These are phyloP conservation scores for Arnoldichthys spilopterus DNA, from an alignment of 2,797 vertebrate genomes.

Conservation along the genomic window DNA sequence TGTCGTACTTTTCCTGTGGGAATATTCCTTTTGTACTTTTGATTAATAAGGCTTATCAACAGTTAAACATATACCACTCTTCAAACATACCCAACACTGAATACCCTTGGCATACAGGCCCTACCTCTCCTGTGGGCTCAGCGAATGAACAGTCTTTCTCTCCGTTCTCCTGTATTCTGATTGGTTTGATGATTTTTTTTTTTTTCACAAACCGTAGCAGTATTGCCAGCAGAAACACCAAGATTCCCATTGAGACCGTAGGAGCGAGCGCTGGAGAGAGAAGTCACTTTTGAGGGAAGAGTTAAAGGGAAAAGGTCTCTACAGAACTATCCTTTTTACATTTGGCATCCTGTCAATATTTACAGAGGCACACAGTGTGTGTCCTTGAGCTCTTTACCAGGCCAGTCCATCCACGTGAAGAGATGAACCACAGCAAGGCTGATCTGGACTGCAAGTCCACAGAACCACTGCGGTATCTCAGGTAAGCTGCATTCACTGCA, in stretches of 20 bases:
- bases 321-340: not conserved
- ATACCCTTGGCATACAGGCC: not conserved
- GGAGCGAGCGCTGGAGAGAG: not conserved
- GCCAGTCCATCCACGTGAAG: not conserved
- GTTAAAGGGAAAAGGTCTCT: not conserved
- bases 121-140: not conserved
- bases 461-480: conserved; percentile 53
- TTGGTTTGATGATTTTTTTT: conserved; percentile 3
- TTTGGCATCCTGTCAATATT: not conserved
- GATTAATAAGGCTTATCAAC: conserved; percentile 13
- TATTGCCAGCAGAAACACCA: not conserved
- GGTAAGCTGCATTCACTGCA: conserved; percentile 34
- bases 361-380: not conserved
- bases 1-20: not conserved
- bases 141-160: conserved; percentile 27
- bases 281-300: not conserved
- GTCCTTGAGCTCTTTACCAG: not conserved
- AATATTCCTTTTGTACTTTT: conserved; percentile 11
- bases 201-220: not conserved
- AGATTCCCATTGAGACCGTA: not conserved
- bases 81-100: not conserved
- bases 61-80: conserved; percentile 10
- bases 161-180: conserved; percentile 2
- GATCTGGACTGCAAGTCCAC: conserved; percentile 21
- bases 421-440: conserved; percentile 45